Conservation (phyloP, 1,140 invertebrate species). For the Drosophila bocqueti region DNA sequence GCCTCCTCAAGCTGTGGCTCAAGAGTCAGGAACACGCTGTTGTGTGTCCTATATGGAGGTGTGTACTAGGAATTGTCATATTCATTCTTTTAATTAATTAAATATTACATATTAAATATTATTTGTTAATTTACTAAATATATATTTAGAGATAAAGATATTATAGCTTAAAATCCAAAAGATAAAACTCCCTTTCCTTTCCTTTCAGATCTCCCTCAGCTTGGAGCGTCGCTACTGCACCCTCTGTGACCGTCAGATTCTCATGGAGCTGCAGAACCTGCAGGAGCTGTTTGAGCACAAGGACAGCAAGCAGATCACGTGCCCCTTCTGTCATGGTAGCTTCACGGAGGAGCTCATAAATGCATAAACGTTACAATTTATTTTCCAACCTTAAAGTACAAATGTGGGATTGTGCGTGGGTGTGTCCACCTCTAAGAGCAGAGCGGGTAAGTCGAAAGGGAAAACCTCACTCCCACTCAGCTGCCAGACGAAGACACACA, state of each 20-base stretch:
- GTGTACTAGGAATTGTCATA: not conserved
- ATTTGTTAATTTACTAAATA: not conserved
- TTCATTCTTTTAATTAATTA: no score
- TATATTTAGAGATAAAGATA: not conserved
- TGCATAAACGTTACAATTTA: constrained; percentile 63
- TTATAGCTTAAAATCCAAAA: not conserved
- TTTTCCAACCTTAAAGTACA: constrained; percentile 32
- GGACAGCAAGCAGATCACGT: constrained; percentile 25
- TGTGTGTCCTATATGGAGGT: constrained; percentile 56
- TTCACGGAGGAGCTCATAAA: constrained; percentile 41
- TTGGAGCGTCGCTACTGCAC: constrained; percentile 61
- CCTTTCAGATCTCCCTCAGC: constrained; percentile 35
- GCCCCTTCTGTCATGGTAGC: constrained; percentile 61
- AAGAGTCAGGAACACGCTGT: constrained; percentile 13
- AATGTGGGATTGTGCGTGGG: constrained; percentile 9
- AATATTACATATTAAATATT: no score
- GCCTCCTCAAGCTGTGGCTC: not conserved
- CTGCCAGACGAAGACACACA: constrained; percentile 25
- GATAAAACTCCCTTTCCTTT: not conserved
- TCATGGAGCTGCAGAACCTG: constrained; percentile 44
- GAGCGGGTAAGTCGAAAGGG: not conserved
- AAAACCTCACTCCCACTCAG: not conserved
- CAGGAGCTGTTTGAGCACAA: constrained; percentile 47
- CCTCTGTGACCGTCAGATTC: constrained; percentile 44
- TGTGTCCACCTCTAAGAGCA: constrained; percentile 20